phyloP scores from a whole-genome alignment of 2,888 invertebrate genomes.

The Aleiodes alternator region DNA sequence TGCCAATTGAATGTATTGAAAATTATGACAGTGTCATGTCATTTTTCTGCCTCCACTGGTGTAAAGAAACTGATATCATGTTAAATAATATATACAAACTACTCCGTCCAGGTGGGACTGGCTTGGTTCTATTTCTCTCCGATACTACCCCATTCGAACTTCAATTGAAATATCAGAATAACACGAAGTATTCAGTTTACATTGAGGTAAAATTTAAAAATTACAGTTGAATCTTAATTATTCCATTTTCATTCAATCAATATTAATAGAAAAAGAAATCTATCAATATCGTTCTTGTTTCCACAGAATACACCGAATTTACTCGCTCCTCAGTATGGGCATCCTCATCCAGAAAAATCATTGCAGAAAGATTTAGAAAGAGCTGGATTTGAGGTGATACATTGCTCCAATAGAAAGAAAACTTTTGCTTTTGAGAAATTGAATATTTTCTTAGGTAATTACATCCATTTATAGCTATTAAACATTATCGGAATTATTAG shows the following conservation, averaged over 20 bases:
- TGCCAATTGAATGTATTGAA: slow-evolving; percentile 72
- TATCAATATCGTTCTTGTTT: neutral
- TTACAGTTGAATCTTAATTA: too few relatives aligned
- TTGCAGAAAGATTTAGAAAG: slow-evolving; percentile 78
- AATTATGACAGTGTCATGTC: slow-evolving; percentile 6
- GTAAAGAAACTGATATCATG: slow-evolving; percentile 81
- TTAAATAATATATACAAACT: slow-evolving; percentile 81
- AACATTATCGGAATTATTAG: too few relatives aligned
- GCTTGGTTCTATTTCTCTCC: slow-evolving; percentile 82
- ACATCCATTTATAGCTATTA: too few relatives aligned
- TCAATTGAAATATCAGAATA: slow-evolving; percentile 79
- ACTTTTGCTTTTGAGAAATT: slow-evolving; percentile 79
- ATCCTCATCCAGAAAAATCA: slow-evolving; percentile 78
- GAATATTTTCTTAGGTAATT: slow-evolving; percentile 79
- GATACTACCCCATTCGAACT: slow-evolving; percentile 83
- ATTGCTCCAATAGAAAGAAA: slow-evolving; percentile 79
- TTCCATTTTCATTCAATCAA: too few relatives aligned
- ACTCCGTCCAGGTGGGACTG: slow-evolving; percentile 81
- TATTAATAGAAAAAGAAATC: neutral
- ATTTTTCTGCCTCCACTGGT: slow-evolving; percentile 85
- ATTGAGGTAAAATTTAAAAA: slow-evolving; percentile 75
- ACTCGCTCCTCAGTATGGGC: slow-evolving; percentile 83
- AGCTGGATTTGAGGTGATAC: slow-evolving; percentile 79
- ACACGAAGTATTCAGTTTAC: slow-evolving; percentile 79
- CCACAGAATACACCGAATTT: slow-evolving; percentile 79